phyloP scores from a whole-genome alignment of 2,797 vertebrate genomes.

The Falco peregrinus region DNA sequence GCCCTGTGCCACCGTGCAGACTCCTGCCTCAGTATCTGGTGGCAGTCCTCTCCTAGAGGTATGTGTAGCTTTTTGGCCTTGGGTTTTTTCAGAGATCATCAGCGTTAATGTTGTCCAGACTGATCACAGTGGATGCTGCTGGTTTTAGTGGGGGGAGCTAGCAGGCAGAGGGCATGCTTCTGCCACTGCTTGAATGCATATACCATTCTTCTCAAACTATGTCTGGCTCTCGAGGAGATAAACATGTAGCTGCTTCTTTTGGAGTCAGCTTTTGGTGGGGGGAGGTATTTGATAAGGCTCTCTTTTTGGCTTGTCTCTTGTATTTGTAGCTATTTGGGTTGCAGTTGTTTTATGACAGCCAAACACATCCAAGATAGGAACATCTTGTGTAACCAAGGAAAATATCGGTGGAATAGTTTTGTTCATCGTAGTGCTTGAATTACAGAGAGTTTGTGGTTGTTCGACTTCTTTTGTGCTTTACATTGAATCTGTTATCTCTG shows the following conservation, averaged over 20 bases:
- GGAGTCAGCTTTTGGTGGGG: background rate
- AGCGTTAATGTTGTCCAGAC: background rate
- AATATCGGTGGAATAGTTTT: background rate
- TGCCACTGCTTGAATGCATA: background rate
- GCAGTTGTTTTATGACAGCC: background rate
- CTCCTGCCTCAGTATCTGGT: background rate
- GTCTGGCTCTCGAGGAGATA: background rate
- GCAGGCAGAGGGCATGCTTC: background rate
- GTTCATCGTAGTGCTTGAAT: background rate
- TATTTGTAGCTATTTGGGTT: rapidly evolving
- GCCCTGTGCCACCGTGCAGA: background rate
- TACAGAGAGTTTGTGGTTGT: background rate
- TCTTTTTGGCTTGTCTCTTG: background rate
- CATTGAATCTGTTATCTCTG: background rate
- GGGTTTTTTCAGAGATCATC: background rate
- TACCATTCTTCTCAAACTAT: background rate
- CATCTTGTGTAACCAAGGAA: background rate
- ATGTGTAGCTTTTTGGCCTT: background rate
- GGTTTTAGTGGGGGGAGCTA: background rate
- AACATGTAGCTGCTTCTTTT: background rate
- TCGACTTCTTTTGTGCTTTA: background rate
- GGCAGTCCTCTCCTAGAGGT: background rate
- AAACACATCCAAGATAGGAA: background rate
- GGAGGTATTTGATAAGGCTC: background rate
- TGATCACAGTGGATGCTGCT: background rate